phyloP scores from a whole-genome alignment of 2,797 vertebrate genomes.

The Echeneis naucrates region DNA sequence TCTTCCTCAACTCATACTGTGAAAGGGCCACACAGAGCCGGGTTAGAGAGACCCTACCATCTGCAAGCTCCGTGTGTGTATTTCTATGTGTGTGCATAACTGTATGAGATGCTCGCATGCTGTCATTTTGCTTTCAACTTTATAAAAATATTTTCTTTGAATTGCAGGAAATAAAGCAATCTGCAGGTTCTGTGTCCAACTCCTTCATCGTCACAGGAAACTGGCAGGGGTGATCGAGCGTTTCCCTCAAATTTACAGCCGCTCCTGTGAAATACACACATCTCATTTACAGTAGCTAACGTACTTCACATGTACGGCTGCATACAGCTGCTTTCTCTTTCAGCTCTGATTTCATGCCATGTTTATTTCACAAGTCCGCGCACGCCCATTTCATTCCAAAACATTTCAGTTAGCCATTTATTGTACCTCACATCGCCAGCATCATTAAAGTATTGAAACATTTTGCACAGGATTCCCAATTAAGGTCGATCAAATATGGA shows the following conservation, averaged over 20 bases:
- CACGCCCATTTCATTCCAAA: slow-evolving; percentile 54
- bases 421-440: slow-evolving; percentile 49
- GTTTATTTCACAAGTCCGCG: slow-evolving; percentile 38
- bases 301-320: slow-evolving; percentile 34
- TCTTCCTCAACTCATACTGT: slow-evolving; percentile 69
- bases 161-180: slow-evolving; percentile 37
- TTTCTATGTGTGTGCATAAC: slow-evolving; percentile 18
- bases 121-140: slow-evolving; percentile 54
- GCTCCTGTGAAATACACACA: slow-evolving; percentile 8
- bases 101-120: slow-evolving; percentile 39
- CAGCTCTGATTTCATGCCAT: slow-evolving; percentile 46
- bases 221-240: neutral
- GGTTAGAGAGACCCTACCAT: slow-evolving; percentile 69
- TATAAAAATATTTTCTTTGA: slow-evolving; percentile 32
- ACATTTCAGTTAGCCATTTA: slow-evolving; percentile 41
- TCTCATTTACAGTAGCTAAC: slow-evolving; percentile 23
- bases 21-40: slow-evolving; percentile 71
- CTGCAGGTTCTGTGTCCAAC: slow-evolving; percentile 24
- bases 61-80: slow-evolving; percentile 65
- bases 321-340: slow-evolving; percentile 45
- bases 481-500: slow-evolving; percentile 73
- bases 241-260: slow-evolving; percentile 14
- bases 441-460: slow-evolving; percentile 65
- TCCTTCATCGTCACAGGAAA: slow-evolving; percentile 22
- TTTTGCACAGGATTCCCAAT: slow-evolving; percentile 69